Evolutionary conservation across 2,113 vertebrate genomes (phyloP).

Genomic region (Chionodraco myersi): DNA sequence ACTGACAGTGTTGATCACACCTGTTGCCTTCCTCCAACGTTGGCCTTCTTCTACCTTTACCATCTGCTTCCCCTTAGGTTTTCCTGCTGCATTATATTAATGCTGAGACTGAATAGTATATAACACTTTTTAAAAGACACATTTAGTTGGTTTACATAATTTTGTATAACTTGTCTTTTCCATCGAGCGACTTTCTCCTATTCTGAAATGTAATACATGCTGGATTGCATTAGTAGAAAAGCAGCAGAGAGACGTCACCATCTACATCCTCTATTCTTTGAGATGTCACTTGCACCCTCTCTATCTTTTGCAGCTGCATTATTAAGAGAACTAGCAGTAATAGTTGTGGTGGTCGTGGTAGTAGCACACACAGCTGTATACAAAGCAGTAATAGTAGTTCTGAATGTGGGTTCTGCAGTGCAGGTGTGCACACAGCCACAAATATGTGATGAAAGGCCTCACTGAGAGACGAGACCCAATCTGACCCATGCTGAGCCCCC

Average conservation of each 20-base stretch:
- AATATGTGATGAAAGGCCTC: conserved; percentile 76
- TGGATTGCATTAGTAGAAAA: neutral
- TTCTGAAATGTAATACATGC: neutral
- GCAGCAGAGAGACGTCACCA: too few relatives aligned
- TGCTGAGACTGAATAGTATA: neutral
- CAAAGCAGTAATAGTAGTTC: conserved; percentile 24
- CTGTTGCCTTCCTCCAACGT: conserved; percentile 42
- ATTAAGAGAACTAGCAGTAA: neutral
- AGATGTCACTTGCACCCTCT: neutral
- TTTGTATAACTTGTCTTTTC: neutral
- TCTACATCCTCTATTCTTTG: too few relatives aligned
- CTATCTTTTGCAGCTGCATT: neutral
- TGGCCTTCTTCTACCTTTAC: conserved; percentile 19
- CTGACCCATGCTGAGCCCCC: conserved; percentile 70
- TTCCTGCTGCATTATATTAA: neutral
- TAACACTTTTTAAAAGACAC: neutral
- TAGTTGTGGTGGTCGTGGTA: neutral
- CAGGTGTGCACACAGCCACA: conserved; percentile 75
- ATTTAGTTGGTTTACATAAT: neutral
- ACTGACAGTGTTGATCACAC: conserved; percentile 49
- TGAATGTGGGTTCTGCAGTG: conserved; percentile 48
- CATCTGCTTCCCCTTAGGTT: conserved; percentile 41
- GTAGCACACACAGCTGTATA: conserved; percentile 22
- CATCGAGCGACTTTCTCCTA: neutral
- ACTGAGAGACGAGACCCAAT: conserved; percentile 74